Conservation (phyloP, 2,797 vertebrate genomes). For the Cyclopterus lumpus region DNA sequence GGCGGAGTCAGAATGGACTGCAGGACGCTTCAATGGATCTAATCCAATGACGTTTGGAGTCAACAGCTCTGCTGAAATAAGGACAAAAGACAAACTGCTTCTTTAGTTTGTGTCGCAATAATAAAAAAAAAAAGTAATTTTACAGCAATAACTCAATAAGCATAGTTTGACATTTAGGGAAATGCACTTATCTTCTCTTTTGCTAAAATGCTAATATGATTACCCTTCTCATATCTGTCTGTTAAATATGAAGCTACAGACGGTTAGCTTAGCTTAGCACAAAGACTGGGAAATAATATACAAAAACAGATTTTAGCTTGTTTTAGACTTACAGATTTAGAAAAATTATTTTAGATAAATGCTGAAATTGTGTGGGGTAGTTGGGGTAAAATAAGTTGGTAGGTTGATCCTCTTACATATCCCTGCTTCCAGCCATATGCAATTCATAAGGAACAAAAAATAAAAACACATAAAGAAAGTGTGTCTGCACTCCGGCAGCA, state of each 20-base stretch:
- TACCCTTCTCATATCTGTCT: too few species aligned
- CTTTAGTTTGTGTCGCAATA: slow-evolving; percentile 10
- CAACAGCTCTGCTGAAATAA: slow-evolving; percentile 2
- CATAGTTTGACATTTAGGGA: background rate
- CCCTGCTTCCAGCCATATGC: slow-evolving; percentile 4
- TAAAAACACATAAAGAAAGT: too few species aligned
- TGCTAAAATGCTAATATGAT: too few species aligned
- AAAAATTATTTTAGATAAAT: background rate
- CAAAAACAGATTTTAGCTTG: too few species aligned
- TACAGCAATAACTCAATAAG: background rate
- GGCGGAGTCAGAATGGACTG: slow-evolving; percentile 40
- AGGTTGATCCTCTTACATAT: background rate
- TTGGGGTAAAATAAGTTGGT: background rate
- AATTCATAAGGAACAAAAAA: slow-evolving; percentile 15
- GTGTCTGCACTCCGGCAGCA: slow-evolving; percentile 22
- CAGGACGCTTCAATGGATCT: slow-evolving; percentile 57
- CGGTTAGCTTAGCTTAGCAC: too few species aligned
- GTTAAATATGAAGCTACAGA: too few species aligned
- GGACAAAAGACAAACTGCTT: background rate
- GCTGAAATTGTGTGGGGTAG: too few species aligned
- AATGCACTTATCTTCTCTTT: too few species aligned
- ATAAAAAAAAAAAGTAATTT: slow-evolving; percentile 20
- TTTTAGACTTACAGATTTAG: background rate
- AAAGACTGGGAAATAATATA: too few species aligned
- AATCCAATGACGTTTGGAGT: slow-evolving; percentile 38